phyloP scores from a whole-genome alignment of 2,888 invertebrate species.

The Cepaea hortensis region DNA sequence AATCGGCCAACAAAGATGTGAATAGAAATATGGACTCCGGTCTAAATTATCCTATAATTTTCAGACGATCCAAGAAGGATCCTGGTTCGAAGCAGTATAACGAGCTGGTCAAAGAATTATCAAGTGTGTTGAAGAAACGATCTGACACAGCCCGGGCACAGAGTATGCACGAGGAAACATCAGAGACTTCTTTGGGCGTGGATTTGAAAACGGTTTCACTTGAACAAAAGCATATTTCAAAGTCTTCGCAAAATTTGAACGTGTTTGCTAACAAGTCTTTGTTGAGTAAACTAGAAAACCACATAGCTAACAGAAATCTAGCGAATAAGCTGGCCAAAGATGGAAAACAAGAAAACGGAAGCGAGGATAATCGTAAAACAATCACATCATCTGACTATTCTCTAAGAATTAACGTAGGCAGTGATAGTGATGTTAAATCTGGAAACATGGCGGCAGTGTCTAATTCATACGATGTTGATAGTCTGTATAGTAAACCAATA shows the following conservation, averaged over 20 bases:
- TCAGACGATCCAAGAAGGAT: slow-evolving; percentile 66
- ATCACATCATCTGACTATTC: not conserved
- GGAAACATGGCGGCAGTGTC: not conserved
- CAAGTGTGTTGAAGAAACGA: slow-evolving; percentile 61
- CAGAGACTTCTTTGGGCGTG: not conserved
- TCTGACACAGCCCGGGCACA: slow-evolving; percentile 35
- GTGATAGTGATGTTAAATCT: not conserved
- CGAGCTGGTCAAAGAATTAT: slow-evolving; percentile 63
- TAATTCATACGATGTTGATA: not conserved
- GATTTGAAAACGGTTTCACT: not conserved
- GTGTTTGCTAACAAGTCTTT: slow-evolving; percentile 65
- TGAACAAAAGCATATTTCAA: slow-evolving; percentile 41
- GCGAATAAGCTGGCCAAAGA: not conserved
- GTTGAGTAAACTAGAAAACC: slow-evolving; percentile 63
- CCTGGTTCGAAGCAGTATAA: slow-evolving; percentile 67
- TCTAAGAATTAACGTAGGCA: not conserved
- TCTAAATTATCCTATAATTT: slow-evolving; percentile 63
- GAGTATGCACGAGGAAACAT: slow-evolving; percentile 48
- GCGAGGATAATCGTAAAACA: not conserved
- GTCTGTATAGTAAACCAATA: not conserved
- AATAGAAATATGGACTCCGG: slow-evolving; percentile 8
- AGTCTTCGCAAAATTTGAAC: slow-evolving; percentile 54
- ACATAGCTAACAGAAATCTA: slow-evolving; percentile 54
- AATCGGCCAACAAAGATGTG: not conserved
- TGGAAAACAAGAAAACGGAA: not conserved